Evolutionary conservation across 23 tunicate species (phyloP).

Genomic region (Ascidia mentula): DNA sequence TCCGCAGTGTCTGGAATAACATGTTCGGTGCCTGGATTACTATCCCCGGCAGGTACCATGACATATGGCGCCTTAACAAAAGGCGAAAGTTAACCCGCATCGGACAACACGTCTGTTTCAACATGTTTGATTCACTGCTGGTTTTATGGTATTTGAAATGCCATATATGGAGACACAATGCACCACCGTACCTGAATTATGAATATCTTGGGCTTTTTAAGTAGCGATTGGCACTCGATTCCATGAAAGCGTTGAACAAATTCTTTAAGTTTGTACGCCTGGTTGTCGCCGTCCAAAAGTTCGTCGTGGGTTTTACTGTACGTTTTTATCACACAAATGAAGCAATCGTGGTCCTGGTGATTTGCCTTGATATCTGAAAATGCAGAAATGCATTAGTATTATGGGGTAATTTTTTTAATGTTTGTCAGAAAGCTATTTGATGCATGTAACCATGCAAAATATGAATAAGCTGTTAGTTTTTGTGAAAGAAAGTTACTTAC

Average conservation of each 20-base stretch:
- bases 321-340: background rate
- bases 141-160: too few species aligned
- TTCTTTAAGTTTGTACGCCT: background rate
- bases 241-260: constrained; percentile 2
- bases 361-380: background rate
- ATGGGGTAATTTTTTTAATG: background rate
- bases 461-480: too few species aligned
- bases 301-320: background rate
- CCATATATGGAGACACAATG: too few species aligned
- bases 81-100: too few species aligned
- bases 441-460: too few species aligned
- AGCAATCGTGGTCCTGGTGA: background rate
- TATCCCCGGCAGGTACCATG: too few species aligned
- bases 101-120: too few species aligned
- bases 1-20: background rate
- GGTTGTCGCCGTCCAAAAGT: background rate
- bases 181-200: background rate
- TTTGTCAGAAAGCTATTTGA: too few species aligned
- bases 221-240: background rate
- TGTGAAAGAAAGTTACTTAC: background rate
- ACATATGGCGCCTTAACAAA: too few species aligned
- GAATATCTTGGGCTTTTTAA: background rate
- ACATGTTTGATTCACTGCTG: too few species aligned
- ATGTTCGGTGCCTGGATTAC: too few species aligned
- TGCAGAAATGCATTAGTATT: background rate